These are phyloP conservation scores for Caerostris extrusa DNA, from an alignment of 1,140 invertebrate species.

Conservation along the genomic window DNA sequence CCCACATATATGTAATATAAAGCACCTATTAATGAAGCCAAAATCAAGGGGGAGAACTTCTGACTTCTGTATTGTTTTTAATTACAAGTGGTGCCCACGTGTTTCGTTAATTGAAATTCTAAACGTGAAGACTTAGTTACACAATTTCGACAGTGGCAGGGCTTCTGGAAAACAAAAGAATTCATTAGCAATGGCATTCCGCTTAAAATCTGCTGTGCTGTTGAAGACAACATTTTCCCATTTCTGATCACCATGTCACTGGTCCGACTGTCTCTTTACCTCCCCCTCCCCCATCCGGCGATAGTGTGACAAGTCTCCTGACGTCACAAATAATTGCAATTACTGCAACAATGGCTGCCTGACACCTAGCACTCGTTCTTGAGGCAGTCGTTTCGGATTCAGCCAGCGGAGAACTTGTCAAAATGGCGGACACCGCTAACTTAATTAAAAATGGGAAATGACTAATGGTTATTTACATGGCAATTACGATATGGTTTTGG, in stretches of 20 bases:
- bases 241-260: conserved; percentile 4
- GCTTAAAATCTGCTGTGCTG: neutral
- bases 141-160: neutral
- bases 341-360: conserved; percentile 45
- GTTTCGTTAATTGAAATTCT: conserved; percentile 37
- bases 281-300: neutral
- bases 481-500: conserved; percentile 61
- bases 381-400: neutral
- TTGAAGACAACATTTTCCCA: neutral
- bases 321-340: conserved; percentile 56
- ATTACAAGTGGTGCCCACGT: neutral
- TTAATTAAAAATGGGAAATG: conserved; percentile 73
- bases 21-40: too few relatives aligned
- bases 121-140: neutral
- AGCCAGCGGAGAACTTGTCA: conserved; percentile 53
- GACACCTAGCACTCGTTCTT: conserved; percentile 38
- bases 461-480: conserved; percentile 69
- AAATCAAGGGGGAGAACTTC: too few relatives aligned
- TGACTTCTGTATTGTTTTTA: neutral
- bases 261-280: neutral
- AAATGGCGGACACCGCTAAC: conserved; percentile 41
- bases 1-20: too few relatives aligned
- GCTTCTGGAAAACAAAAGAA: conserved; percentile 37
- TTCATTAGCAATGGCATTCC: neutral
- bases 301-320: conserved; percentile 7